Percentiles rank a stretch among this genome's conserved stretches.
Evolutionary conservation across 2,797 vertebrate genomes (phyloP).

Genomic region (Trachurus trachurus): DNA sequence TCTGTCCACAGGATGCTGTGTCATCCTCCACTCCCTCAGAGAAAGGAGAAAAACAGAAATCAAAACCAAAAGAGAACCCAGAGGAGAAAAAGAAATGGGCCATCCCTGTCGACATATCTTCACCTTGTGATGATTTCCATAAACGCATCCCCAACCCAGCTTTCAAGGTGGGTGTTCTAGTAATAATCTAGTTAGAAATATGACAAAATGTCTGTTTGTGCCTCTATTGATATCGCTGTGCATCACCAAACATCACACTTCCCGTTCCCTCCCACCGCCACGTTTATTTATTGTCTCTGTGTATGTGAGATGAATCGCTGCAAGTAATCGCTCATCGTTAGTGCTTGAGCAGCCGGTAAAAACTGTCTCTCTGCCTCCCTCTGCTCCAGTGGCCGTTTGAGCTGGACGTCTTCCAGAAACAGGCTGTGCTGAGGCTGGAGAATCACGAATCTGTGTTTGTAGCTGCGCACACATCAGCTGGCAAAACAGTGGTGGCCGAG

Average conservation of each 20-base stretch:
- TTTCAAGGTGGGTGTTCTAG: conserved; percentile 75
- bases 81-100: conserved; percentile 91
- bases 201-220: not conserved
- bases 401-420: conserved; percentile 94
- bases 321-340: not conserved
- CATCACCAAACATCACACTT: not conserved
- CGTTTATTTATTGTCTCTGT: not conserved
- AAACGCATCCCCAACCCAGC: conserved; percentile 92
- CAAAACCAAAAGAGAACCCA: conserved; percentile 60
- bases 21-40: conserved; percentile 47
- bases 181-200: conserved; percentile 4
- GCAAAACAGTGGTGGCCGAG: conserved; percentile 95
- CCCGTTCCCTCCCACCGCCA: no score
- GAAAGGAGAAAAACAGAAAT: conserved; percentile 70
- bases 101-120: conserved; percentile 87
- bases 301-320: conserved; percentile 14
- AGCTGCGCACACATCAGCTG: conserved; percentile 93
- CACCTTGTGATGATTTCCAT: conserved; percentile 92
- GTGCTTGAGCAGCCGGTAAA: conserved; percentile 4
- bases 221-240: not conserved
- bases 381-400: conserved; percentile 91
- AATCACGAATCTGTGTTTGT: conserved; percentile 93
- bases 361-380: conserved; percentile 23
- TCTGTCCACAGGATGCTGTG: conserved; percentile 68
- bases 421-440: conserved; percentile 92